Conservation (phyloP, 2,797 vertebrate species). For the Trichosurus vulpecula region DNA sequence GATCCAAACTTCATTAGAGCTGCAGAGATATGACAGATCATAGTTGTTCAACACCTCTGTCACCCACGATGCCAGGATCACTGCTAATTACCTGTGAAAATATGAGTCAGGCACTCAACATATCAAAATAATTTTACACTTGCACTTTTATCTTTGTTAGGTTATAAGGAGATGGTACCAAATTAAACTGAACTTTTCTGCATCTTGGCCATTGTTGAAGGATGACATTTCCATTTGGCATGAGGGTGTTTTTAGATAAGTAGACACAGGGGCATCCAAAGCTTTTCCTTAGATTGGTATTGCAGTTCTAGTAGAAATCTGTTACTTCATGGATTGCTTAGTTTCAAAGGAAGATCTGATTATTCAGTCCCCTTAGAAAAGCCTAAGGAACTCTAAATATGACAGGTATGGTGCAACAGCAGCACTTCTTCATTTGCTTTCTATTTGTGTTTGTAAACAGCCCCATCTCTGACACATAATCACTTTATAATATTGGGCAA, state of each 20-base stretch:
- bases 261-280: not conserved
- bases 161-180: not conserved
- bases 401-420: not conserved
- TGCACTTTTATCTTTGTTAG: slow-evolving; percentile 40
- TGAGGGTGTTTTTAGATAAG: not conserved
- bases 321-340: not conserved
- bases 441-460: not conserved
- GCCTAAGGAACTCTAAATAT: not conserved
- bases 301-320: not conserved
- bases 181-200: slow-evolving; percentile 55
- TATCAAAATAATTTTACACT: slow-evolving; percentile 52
- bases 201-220: not conserved
- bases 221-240: not conserved
- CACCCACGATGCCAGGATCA: not conserved
- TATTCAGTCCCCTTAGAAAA: not conserved
- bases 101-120: slow-evolving; percentile 35
- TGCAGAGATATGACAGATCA: not conserved
- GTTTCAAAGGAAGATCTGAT: not conserved
- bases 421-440: not conserved
- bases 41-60: not conserved
- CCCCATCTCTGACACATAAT: not conserved
- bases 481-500: not conserved
- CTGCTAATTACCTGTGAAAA: slow-evolving; percentile 51
- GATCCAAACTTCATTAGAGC: slow-evolving; percentile 3
- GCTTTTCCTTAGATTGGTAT: not conserved